These are phyloP conservation scores for Lithophane semibrunnea DNA, from an alignment of 2,888 invertebrate genomes.

Conservation along the genomic window DNA sequence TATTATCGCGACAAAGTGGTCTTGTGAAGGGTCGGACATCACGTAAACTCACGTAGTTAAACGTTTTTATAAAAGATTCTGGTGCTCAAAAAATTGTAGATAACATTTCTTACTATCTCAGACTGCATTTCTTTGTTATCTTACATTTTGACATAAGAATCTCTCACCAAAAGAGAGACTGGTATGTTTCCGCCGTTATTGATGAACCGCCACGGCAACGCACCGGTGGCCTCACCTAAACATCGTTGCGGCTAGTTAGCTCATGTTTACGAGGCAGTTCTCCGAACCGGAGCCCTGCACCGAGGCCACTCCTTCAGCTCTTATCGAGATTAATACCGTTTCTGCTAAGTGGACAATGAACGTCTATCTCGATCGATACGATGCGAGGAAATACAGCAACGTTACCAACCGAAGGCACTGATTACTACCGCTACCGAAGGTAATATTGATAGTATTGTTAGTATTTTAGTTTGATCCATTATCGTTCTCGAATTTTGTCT, in stretches of 20 bases:
- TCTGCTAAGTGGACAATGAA: slow-evolving; percentile 58
- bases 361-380: slow-evolving; percentile 35
- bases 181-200: not conserved
- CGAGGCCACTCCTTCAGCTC: slow-evolving; percentile 39
- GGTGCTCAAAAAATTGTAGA: not conserved
- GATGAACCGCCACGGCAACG: not conserved
- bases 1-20: slow-evolving; percentile 32
- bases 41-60: not conserved
- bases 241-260: slow-evolving; percentile 34
- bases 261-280: slow-evolving; percentile 53
- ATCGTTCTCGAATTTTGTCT: slow-evolving; percentile 39
- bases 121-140: not conserved
- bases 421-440: too few species aligned
- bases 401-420: not conserved
- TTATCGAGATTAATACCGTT: slow-evolving; percentile 61
- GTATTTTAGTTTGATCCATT: slow-evolving; percentile 43
- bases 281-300: slow-evolving; percentile 35
- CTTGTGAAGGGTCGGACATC: not conserved
- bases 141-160: slow-evolving; percentile 5
- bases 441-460: slow-evolving; percentile 21
- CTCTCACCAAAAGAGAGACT: not conserved
- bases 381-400: slow-evolving; percentile 20
- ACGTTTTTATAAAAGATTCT: slow-evolving; percentile 12
- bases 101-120: slow-evolving; percentile 14
- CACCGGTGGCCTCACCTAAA: slow-evolving; percentile 18